phyloP scores from a whole-genome alignment of 2,888 invertebrate species.

The Clanis bilineata region DNA sequence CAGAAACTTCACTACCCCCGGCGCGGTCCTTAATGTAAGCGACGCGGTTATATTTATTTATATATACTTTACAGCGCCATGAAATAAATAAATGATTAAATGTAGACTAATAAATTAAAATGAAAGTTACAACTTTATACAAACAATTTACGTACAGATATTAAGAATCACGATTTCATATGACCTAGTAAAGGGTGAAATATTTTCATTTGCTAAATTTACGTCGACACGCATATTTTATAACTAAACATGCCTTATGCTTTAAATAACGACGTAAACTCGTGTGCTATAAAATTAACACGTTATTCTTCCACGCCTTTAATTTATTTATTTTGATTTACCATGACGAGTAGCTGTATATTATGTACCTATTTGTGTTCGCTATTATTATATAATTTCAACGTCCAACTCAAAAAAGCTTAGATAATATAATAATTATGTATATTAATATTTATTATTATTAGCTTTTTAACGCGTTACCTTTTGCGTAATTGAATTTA shows the following conservation, averaged over 20 bases:
- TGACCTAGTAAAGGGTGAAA: neutral
- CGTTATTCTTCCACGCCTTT: neutral
- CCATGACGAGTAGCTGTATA: too few relatives aligned
- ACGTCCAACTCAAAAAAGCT: too few relatives aligned
- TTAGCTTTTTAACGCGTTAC: too few relatives aligned
- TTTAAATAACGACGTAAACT: neutral
- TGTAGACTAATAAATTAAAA: too few relatives aligned
- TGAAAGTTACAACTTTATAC: too few relatives aligned
- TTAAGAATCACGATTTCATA: neutral
- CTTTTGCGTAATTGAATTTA: too few relatives aligned
- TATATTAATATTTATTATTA: too few relatives aligned
- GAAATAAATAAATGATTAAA: neutral
- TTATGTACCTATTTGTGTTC: too few relatives aligned
- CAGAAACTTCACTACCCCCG: slow-evolving; percentile 85
- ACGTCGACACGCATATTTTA: neutral
- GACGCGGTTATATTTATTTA: neutral
- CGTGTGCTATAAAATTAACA: neutral
- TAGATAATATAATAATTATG: too few relatives aligned
- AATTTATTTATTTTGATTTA: neutral
- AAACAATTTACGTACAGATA: neutral
- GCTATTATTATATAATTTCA: too few relatives aligned
- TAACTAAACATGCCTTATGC: neutral
- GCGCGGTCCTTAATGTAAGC: slow-evolving; percentile 90
- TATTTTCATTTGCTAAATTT: neutral
- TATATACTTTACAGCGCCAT: too few relatives aligned